Base-by-base conservation (phyloP, 2,113 vertebrate genomes). In the Ophthalmolycus amberensis region DNA sequence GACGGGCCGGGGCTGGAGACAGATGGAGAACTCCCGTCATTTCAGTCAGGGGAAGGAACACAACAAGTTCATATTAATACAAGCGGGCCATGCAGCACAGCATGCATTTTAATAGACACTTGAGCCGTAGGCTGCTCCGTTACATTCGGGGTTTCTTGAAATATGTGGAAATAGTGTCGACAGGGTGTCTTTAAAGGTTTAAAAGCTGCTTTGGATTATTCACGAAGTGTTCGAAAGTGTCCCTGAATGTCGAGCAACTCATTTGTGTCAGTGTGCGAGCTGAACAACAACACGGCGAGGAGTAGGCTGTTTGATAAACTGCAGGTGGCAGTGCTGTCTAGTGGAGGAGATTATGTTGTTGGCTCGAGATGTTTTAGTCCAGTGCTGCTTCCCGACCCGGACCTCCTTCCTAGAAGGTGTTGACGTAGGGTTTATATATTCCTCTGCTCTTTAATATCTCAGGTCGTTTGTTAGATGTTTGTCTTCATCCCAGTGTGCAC, bases 11-110 rank as follows among this genome's bases (percentile, higher is more conserved):
- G 29, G 60, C 95, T 95, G 78, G 77, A 93, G 25, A 95, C 96
- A 90, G 95, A 96, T 85, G 96, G 97, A 92, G 96, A 94, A 44
- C 89, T 92, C 67, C 0, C 0, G 50, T 56, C 52, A 77, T 84
- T 87, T 82, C 48, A 50, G 48, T 48, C 9, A 67, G 70, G 60
- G 71, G 60, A 65, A 68, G 59, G 77, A 93, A 90, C 80, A 85
- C 71, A 83, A 75, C 86, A 90, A 85, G 85, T 86, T 89, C 78
- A 78, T 90, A 73, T 87, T 91, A 85, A 77, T 81, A 66, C 77
- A 76, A 80, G 62, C 83, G 82, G 66, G 62, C 65, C 29, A 40
- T 48, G 85, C 64, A 48, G 71, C 68, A 71, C 87, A 72, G 69
- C 67, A 77, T 83, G 44, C 82, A 80, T 87, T 88, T 84, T 79